Evolutionary conservation across 1,140 invertebrate genomes (phyloP).

Genomic region (Platyscapa corneri): DNA sequence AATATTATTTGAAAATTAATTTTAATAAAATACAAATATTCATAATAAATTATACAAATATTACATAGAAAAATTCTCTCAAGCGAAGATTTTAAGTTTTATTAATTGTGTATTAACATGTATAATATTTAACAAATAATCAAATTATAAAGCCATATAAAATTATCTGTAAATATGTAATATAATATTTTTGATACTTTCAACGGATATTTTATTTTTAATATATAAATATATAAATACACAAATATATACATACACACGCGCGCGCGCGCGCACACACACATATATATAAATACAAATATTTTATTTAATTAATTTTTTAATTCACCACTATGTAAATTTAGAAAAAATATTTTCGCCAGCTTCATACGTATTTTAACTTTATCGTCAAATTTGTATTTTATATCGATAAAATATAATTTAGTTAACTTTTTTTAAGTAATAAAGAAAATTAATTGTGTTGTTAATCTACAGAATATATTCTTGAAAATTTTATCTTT

Average conservation of each 20-base stretch:
- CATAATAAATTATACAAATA: neutral
- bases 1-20: neutral
- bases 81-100: neutral
- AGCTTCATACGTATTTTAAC: conserved; percentile 10
- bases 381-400: conserved; percentile 23
- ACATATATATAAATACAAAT: neutral
- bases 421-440: conserved; percentile 2
- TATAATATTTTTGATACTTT: too few relatives aligned
- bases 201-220: too few relatives aligned
- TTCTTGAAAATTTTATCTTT: neutral
- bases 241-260: neutral
- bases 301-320: neutral
- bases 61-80: too few relatives aligned
- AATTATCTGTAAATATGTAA: too few relatives aligned
- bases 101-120: neutral
- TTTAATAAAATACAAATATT: neutral
- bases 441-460: neutral
- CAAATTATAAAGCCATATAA: too few relatives aligned
- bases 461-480: neutral
- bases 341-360: conserved; percentile 18
- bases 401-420: conserved; percentile 15
- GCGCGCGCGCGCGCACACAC: neutral
- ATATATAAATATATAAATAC: neutral
- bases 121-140: neutral
- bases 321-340: too few relatives aligned